Evolutionary conservation across 2,888 invertebrate species (phyloP), one percentile per base, ranked within the genome.

Genomic region (Pterostichus madidus): DNA sequence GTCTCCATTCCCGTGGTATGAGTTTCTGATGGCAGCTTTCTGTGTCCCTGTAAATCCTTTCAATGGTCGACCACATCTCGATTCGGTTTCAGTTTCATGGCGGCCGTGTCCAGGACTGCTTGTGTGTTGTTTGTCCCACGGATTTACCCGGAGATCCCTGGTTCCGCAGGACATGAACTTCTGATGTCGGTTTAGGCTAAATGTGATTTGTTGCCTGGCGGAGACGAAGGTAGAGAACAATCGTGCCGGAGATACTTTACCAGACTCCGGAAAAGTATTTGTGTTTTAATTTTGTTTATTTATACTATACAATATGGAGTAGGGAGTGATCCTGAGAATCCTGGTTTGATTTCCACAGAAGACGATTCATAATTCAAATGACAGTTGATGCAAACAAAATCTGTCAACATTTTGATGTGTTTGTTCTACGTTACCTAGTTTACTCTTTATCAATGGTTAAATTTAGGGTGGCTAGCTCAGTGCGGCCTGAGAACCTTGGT

Each of bases 151-250:
- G 1, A 71, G 68, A 71, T 71, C 68, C 68, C 15, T 17, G 46
- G 5, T 32, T 31, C 31, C 32, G n/a, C 32, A 32, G 64, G 35
- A 64, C 68, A 71, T 39, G 68, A 17, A 71, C 39, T 68, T 17
- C 17, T 68, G 39, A 68, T 71, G 68, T 17, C 44, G 68, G 68
- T 71, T 71, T 71, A 44, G 39, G 68, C 68, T 71, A 44, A 71
- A 71, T 71, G 68, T 71, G 68, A 71, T 71, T 71, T 71, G 68
- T 44, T 44, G 44, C 44, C 64, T 8, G 8, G 56, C 17, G 10
- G 13, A 52, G n/a, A 52, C 13, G 8, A n/a, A n/a, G 13, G 39
- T n/a, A 5, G 6, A 52, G 52, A 39, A 4, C 52, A 13, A 52
- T 13, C 52, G 13, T 52, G 52, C 24, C 3, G 24, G 24, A 24